These are phyloP conservation scores for Calephelis perditalis DNA, from an alignment of 2,888 invertebrate genomes.

Conservation along the genomic window DNA sequence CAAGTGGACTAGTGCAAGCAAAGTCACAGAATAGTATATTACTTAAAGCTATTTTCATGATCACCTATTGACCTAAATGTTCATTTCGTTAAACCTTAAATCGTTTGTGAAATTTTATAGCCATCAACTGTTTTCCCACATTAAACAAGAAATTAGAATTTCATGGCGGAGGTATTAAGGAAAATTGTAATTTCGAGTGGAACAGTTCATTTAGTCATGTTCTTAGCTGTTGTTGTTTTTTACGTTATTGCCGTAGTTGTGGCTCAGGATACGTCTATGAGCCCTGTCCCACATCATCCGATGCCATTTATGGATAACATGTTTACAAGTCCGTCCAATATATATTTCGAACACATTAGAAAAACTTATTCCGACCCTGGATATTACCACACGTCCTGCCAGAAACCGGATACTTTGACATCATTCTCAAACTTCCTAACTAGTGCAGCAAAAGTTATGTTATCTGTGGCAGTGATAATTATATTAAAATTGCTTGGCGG, in stretches of 20 bases:
- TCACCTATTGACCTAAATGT: conserved; percentile 42
- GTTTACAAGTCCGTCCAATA: conserved; percentile 57
- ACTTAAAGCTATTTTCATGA: conserved; percentile 21
- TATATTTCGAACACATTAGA: conserved; percentile 54
- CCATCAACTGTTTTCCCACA: conserved; percentile 51
- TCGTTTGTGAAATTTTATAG: conserved; percentile 49
- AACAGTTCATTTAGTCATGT: conserved; percentile 66
- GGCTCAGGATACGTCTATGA: conserved; percentile 58
- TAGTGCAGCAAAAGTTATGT: conserved; percentile 68
- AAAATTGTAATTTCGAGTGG: conserved; percentile 47
- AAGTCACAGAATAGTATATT: too few relatives aligned
- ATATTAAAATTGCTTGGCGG: conserved; percentile 59
- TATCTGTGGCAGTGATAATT: conserved; percentile 60
- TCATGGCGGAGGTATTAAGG: conserved; percentile 69
- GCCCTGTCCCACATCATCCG: conserved; percentile 45
- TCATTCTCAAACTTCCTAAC: conserved; percentile 62
- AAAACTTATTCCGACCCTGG: conserved; percentile 56
- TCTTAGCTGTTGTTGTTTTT: conserved; percentile 51
- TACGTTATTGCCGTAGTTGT: conserved; percentile 42
- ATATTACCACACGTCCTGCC: conserved; percentile 51
- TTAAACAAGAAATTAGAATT: conserved; percentile 62
- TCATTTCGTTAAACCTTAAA: conserved; percentile 19
- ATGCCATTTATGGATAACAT: conserved; percentile 56
- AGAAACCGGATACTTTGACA: conserved; percentile 55
- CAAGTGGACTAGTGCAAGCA: too few relatives aligned